Conservation (phyloP, 2,797 vertebrate genomes). For the Characodon lateralis region DNA sequence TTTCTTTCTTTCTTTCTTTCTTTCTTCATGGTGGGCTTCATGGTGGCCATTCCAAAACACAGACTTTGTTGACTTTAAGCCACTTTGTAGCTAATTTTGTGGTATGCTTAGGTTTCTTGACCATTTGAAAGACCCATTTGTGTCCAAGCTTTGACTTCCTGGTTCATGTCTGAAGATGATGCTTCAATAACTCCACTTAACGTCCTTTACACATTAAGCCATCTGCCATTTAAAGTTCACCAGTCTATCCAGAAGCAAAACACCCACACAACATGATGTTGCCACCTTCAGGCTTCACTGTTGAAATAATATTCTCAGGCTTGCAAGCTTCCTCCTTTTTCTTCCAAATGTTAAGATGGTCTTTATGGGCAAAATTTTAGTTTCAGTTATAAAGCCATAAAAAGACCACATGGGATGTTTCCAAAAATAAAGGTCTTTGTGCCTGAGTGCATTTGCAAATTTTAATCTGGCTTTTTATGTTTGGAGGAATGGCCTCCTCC, state of each 20-base stretch:
- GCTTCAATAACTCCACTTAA: not conserved
- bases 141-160: not conserved
- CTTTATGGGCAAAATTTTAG: not conserved
- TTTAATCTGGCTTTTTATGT: not conserved
- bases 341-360: not conserved
- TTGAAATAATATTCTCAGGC: not conserved
- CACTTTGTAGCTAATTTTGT: not conserved
- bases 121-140: not conserved
- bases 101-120: not conserved
- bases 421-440: not conserved
- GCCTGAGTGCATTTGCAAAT: not conserved
- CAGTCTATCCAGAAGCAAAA: too few relatives aligned
- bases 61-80: not conserved
- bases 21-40: not conserved
- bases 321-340: not conserved
- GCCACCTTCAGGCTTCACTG: not conserved
- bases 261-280: not conserved
- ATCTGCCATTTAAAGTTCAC: not conserved
- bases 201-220: not conserved
- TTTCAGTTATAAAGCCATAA: not conserved
- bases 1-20: not conserved
- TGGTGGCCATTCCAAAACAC: not conserved
- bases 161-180: not conserved
- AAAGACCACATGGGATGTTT: not conserved
- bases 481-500: not conserved